Base-by-base conservation (phyloP, 2,113 vertebrate genomes). In the Dipodomys stephensi region DNA sequence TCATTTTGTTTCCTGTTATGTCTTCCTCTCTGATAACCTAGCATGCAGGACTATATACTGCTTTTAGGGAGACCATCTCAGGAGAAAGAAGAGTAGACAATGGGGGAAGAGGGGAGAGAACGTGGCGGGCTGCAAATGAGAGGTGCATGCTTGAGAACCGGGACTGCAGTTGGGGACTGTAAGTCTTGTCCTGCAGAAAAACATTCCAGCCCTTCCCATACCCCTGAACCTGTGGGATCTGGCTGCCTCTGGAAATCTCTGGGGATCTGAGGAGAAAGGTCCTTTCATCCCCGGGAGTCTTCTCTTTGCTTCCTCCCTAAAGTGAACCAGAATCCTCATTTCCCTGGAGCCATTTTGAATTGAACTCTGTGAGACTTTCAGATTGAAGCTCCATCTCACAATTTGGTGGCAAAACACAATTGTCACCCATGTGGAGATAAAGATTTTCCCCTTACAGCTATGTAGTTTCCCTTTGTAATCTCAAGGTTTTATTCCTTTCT, bases 291-390 rank as follows among this genome's bases (percentile, higher is more conserved):
- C 13, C 6, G 46, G 9, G 2, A 68, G 25, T 16, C 28, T 25
- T 28, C 28, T 28, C 9, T 57, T 57, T 12, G 1, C n/a, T 65
- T 16, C 20, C 1, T 8, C 32, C 81, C 62, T 60, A 69, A 68
- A 65, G 27, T 28, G 0, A 1, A 15, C n/a, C 32, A 27, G 44
- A n/a, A 20, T 60, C 30, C 25, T 91, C 32, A 85, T 39, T 84
- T 92, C 8, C 68, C 62, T 68, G 20, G 35, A 46, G 6, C 46
- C 73, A 80, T 83, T 83, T 72, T 87, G 67, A 85, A 27, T 62
- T n/a, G 27, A 91, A 18, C 65, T 27, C 49, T 60, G 8, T 39
- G 30, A 93, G 18, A 39, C 28, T 92, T 95, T 92, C 86, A 57
- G 71, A 92, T 1, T 76, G 53, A 94, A 94, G 53, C 64, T 64